These are phyloP conservation scores for Diadema setosum DNA, from an alignment of 35 echinoderm and acorn worm genomes.

Conservation along the genomic window DNA sequence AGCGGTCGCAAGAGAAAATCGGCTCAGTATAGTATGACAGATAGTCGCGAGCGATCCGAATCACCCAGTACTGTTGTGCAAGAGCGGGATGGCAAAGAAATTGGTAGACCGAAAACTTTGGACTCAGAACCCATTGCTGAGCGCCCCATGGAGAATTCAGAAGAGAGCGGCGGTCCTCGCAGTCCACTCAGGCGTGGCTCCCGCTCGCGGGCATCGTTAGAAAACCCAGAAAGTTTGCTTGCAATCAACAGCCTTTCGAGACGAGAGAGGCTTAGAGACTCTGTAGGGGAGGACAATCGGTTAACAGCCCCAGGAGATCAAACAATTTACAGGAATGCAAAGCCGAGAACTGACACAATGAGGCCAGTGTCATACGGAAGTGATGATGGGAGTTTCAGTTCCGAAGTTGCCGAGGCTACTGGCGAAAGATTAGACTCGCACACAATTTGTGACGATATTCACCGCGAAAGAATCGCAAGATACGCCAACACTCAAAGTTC, in stretches of 20 bases:
- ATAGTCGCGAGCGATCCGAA: constrained; percentile 24
- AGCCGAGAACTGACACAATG: neutral
- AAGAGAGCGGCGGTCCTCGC: neutral
- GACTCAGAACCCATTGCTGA: neutral
- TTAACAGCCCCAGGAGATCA: neutral
- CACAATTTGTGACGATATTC: neutral
- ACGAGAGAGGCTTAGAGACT: neutral
- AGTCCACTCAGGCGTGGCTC: neutral
- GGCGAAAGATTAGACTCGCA: neutral
- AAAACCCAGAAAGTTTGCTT: neutral
- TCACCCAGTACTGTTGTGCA: neutral
- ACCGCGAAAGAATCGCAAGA: neutral
- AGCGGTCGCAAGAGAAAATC: constrained; percentile 21
- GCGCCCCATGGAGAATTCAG: neutral
- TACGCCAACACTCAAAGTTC: neutral
- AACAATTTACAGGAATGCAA: neutral
- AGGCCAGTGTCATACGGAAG: neutral
- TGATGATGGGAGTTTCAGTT: neutral
- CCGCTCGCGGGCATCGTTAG: neutral
- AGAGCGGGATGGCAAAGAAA: neutral
- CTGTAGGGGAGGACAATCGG: neutral
- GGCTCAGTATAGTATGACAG: neutral
- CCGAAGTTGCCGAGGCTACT: neutral
- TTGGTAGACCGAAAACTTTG: neutral
- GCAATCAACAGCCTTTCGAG: neutral